phyloP scores from a whole-genome alignment of 2,113 vertebrate species.

The Eleginops maclovinus region DNA sequence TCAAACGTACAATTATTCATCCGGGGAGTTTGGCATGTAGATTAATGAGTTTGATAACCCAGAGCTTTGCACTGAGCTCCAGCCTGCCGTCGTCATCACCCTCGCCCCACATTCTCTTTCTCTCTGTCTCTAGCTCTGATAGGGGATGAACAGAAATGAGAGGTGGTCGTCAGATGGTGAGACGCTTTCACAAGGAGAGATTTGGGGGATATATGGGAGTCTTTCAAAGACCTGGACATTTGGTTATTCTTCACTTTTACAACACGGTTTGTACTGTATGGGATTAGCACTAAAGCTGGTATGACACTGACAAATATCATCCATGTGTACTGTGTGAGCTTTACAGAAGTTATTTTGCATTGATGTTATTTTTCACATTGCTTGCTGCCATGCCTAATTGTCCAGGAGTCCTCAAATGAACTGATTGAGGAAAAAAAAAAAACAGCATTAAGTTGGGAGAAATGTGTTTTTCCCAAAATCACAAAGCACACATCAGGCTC shows the following conservation, averaged over 20 bases:
- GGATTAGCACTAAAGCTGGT: not conserved
- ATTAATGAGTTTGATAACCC: constrained; percentile 99
- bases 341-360: not conserved
- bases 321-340: not conserved
- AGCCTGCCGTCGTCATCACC: constrained; percentile 84
- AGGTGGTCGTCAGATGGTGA: constrained; percentile 73
- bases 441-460: not conserved
- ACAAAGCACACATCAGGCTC: not conserved
- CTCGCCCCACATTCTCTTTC: constrained; percentile 61
- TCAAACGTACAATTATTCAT: constrained; percentile 99
- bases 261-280: not conserved
- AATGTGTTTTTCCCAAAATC: not conserved
- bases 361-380: not conserved
- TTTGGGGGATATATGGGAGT: constrained; percentile 14
- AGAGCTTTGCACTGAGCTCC: constrained; percentile 92
- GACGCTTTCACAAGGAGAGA: constrained; percentile 20
- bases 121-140: constrained; percentile 71
- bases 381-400: not conserved
- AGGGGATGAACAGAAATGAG: constrained; percentile 75
- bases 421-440: no score
- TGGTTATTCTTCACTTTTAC: not conserved
- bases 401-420: not conserved
- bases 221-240: constrained; percentile 5
- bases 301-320: not conserved
- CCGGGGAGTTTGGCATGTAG: constrained; percentile 97